These are phyloP conservation scores for Lethrus apterus DNA, from an alignment of 1,140 invertebrate species.

Conservation along the genomic window DNA sequence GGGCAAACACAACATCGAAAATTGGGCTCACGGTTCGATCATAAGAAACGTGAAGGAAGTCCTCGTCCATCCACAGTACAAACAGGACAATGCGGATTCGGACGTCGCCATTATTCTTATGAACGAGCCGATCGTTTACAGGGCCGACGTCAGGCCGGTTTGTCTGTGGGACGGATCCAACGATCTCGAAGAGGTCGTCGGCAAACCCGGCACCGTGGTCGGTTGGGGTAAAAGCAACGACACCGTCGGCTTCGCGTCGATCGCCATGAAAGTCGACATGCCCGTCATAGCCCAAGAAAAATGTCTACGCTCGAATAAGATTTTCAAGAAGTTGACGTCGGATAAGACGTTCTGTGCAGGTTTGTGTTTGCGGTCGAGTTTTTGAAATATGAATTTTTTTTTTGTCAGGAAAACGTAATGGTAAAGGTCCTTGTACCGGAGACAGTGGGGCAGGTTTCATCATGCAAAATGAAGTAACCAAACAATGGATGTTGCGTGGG, in stretches of 20 bases:
- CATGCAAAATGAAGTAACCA: constrained; percentile 16
- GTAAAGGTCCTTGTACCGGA: constrained; percentile 29
- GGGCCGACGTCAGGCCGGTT: constrained; percentile 43
- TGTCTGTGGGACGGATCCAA: constrained; percentile 47
- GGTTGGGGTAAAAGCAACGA: constrained; percentile 53
- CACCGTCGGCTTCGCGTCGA: constrained; percentile 40
- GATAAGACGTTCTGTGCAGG: constrained; percentile 49
- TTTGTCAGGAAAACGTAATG: background rate
- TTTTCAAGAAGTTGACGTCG: constrained; percentile 49
- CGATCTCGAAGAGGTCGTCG: constrained; percentile 37
- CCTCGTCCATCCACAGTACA: constrained; percentile 38
- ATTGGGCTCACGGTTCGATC: constrained; percentile 40
- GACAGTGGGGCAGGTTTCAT: constrained; percentile 36
- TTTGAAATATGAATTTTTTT: constrained; percentile 1
- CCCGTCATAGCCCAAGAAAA: constrained; percentile 48
- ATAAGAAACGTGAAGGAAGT: constrained; percentile 36
- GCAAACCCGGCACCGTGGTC: constrained; percentile 35
- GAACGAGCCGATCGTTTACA: constrained; percentile 23
- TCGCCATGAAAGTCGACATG: constrained; percentile 46
- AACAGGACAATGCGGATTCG: constrained; percentile 26
- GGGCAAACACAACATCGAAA: constrained; percentile 43
- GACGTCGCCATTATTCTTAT: constrained; percentile 29
- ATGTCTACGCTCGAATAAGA: constrained; percentile 47
- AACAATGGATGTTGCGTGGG: constrained; percentile 43
- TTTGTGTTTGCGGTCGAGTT: too few species aligned